A percentile compares a stretch with the other conserved stretches of the same genome.
phyloP scores from a whole-genome alignment of 2,888 invertebrate species.

The Euplexia lucipara region DNA sequence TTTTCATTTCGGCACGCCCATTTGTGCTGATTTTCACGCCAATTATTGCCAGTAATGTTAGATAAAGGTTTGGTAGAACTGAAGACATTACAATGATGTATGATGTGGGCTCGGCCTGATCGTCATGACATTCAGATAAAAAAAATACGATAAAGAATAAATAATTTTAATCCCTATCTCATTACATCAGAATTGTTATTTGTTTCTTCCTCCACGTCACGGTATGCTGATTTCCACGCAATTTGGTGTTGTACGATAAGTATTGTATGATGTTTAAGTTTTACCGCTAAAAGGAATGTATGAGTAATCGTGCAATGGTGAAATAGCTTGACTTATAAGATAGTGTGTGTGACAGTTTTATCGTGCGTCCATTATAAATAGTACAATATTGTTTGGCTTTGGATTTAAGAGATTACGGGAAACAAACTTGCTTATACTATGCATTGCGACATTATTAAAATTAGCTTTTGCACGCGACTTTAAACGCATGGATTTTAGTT shows the following conservation, averaged over 20 bases:
- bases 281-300: slow-evolving; percentile 27
- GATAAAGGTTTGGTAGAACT: slow-evolving; percentile 24
- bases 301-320: slow-evolving; percentile 41
- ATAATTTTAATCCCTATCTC: slow-evolving; percentile 35
- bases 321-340: slow-evolving; percentile 34
- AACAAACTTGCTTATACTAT: slow-evolving; percentile 17
- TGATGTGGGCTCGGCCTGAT: slow-evolving; percentile 44
- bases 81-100: slow-evolving; percentile 14
- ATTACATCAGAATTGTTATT: slow-evolving; percentile 43
- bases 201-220: slow-evolving; percentile 33
- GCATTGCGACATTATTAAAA: slow-evolving; percentile 8
- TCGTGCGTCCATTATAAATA: slow-evolving; percentile 39
- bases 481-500: background rate
- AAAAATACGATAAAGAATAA: slow-evolving; percentile 22
- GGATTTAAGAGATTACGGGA: slow-evolving; percentile 9
- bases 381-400: slow-evolving; percentile 22
- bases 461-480: background rate
- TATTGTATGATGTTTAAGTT: slow-evolving; percentile 21
- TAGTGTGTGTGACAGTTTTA: slow-evolving; percentile 34
- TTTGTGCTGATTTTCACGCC: slow-evolving; percentile 43
- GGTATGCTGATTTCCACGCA: slow-evolving; percentile 50
- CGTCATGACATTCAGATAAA: slow-evolving; percentile 38
- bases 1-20: slow-evolving; percentile 22
- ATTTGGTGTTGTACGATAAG: slow-evolving; percentile 39
- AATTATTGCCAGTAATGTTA: slow-evolving; percentile 26